Conservation (phyloP, 2,888 invertebrate species). For the Scelioninae gen. 1 region DNA sequence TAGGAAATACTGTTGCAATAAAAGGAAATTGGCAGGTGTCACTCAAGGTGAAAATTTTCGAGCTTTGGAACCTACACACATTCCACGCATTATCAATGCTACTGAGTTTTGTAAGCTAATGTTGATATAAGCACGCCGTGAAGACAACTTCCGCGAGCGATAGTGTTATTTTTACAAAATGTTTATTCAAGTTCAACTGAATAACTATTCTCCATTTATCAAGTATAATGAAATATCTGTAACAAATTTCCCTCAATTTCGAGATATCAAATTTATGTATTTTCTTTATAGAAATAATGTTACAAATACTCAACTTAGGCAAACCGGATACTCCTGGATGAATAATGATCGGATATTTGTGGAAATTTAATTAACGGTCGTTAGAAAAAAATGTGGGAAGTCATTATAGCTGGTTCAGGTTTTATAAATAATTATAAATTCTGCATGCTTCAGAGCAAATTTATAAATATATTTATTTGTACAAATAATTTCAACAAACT, state of each 20-base stretch:
- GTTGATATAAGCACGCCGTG: slow-evolving; percentile 31
- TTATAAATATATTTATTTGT: slow-evolving; percentile 39
- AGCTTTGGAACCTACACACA: slow-evolving; percentile 51
- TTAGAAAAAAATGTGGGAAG: neutral
- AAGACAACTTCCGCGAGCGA: slow-evolving; percentile 42
- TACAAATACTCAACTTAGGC: no score
- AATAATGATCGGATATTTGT: slow-evolving; percentile 7
- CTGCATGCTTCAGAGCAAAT: neutral
- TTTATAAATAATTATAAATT: slow-evolving; percentile 21
- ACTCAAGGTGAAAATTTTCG: slow-evolving; percentile 44
- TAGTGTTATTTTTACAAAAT: slow-evolving; percentile 44
- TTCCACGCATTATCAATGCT: slow-evolving; percentile 54
- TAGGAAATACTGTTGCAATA: slow-evolving; percentile 33
- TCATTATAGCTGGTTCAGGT: slow-evolving; percentile 3
- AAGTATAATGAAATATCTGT: slow-evolving; percentile 21
- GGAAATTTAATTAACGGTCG: slow-evolving; percentile 25
- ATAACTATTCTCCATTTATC: slow-evolving; percentile 18
- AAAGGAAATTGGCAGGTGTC: slow-evolving; percentile 53
- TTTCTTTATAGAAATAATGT: neutral
- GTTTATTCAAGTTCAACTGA: slow-evolving; percentile 23
- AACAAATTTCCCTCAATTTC: neutral
- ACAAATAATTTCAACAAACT: slow-evolving; percentile 44
- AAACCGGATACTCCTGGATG: no score
- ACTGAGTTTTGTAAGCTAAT: slow-evolving; percentile 41
- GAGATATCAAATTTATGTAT: slow-evolving; percentile 1